Evolutionary conservation across 2,888 invertebrate genomes (phyloP).

Genomic region (Erebia aethiops): DNA sequence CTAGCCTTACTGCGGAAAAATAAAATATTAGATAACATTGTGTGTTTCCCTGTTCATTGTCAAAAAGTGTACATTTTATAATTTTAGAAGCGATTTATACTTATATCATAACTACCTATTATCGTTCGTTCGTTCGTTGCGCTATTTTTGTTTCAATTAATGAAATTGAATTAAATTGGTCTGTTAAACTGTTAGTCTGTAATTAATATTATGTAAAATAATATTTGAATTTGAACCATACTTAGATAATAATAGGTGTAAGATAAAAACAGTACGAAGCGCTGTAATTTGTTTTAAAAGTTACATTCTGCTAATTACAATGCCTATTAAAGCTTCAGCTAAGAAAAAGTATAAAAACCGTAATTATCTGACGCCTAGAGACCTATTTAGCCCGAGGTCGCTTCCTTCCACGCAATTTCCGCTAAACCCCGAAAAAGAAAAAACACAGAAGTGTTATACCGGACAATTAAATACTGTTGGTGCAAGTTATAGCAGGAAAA

Average conservation of each 20-base stretch:
- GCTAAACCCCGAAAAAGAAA: constrained; percentile 58
- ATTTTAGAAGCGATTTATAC: no score
- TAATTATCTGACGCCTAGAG: constrained; percentile 67
- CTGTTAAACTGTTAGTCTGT: no score
- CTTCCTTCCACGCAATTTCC: constrained; percentile 75
- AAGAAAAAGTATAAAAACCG: constrained; percentile 49
- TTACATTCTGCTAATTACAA: constrained; percentile 43
- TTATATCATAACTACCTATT: no score
- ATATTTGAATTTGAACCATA: no score
- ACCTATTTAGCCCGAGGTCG: constrained; percentile 67
- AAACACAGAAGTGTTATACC: constrained; percentile 56
- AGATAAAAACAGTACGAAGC: constrained; percentile 3
- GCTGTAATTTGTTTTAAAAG: constrained; percentile 34
- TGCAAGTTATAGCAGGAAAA: constrained; percentile 58
- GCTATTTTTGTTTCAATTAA: no score
- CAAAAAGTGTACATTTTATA: no score
- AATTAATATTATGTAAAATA: no score
- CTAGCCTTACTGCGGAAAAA: no score
- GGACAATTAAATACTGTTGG: constrained; percentile 69
- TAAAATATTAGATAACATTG: no score
- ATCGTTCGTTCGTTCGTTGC: no score
- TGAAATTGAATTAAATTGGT: no score
- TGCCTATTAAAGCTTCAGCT: constrained; percentile 42
- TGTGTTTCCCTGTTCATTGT: no score
- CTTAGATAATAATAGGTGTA: not conserved